Conservation (phyloP, 2,113 vertebrate genomes). For the Ammospiza nelsoni region DNA sequence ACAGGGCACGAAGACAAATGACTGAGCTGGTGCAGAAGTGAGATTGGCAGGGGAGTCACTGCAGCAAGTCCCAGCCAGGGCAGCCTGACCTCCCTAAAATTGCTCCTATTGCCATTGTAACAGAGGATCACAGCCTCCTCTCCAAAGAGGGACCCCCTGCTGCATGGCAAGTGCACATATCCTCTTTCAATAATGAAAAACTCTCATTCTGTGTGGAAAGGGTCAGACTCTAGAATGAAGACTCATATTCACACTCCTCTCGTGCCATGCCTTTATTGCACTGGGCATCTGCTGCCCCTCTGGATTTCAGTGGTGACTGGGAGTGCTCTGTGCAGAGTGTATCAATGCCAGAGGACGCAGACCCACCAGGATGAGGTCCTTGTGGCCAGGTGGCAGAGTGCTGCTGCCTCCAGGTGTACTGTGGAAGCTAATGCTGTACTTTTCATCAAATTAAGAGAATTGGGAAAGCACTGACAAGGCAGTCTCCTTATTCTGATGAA, state of each 20-base stretch:
- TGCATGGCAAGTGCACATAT: neutral
- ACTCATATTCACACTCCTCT: neutral
- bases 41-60: neutral
- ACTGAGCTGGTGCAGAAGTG: neutral
- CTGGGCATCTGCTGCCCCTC: neutral
- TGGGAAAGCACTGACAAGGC: neutral
- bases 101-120: neutral
- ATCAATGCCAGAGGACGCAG: neutral
- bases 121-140: neutral
- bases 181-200: neutral
- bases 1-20: neutral
- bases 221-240: neutral
- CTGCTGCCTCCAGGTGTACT: neutral
- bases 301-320: neutral
- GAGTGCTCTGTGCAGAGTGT: accelerated
- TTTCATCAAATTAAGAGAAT: neutral
- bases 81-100: neutral
- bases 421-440: neutral
- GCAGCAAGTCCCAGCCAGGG: neutral
- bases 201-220: neutral
- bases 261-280: neutral
- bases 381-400: neutral
- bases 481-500: neutral
- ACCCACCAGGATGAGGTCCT: neutral
- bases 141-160: neutral